Base-by-base conservation (phyloP, 2,113 vertebrate species). In the Lophotis ruficrista region DNA sequence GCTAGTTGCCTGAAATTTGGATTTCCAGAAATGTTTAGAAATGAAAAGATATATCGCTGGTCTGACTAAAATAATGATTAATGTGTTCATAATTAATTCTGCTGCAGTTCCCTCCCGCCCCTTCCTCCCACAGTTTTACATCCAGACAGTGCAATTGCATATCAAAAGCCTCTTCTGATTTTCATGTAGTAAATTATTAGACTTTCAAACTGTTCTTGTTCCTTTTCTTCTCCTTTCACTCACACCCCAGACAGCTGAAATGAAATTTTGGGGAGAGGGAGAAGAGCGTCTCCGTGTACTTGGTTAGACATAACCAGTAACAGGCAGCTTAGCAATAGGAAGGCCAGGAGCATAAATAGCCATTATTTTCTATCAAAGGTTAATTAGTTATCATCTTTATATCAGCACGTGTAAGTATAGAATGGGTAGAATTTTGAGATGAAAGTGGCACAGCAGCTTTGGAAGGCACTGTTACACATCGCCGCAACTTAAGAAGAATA, bases 401-500 rank as follows among this genome's bases (percentile, higher is more conserved):
- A 45, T 89, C 50, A 81, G 35, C 54, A 43, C 41, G 1, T 50
- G 28, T 61, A 21, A 50, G 60, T 88, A 17, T 21, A 30, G 50
- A 56, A 54, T 66, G 57, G 13, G 48, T 89, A 86, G 41, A 66
- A 57, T 51, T 90, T 90, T 82, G 91, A 93, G 93, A 54, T 93
- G 94, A 87, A 91, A 91, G 86, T 83, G 60, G 54, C 48, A 35
- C 53, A 72, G 81, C 47, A 72, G 70, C 93, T 90, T 95, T 93
- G 87, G 66, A 83, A 94, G 81, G 69, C 85, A 68, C 83, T 68
- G 48, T 97, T 97, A 94, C 66, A 72, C 91, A 61, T 95, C 18
- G 24, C 89, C 96, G 68, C 89, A 92, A 83, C 80, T 95, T 96
- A 87, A 94, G 93, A 97, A 95, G 94, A 96, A 90, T 98, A 95